These are phyloP conservation scores for Lutraria rhynchaena DNA, from an alignment of 1,140 invertebrate species.

Conservation along the genomic window DNA sequence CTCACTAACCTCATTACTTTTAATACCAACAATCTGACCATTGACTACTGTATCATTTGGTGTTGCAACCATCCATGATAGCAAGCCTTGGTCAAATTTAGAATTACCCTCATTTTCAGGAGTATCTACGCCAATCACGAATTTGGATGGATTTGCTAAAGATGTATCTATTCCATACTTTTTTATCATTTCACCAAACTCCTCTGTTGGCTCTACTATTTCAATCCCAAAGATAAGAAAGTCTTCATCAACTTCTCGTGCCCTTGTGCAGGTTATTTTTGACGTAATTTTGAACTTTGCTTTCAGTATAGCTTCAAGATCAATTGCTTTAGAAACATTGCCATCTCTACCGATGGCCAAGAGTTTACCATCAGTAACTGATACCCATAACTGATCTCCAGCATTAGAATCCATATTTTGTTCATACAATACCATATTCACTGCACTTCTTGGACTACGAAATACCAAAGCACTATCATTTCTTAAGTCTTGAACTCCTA, in stretches of 20 bases:
- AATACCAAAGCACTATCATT: constrained; percentile 45
- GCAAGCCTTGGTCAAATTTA: neutral
- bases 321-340: constrained; percentile 46
- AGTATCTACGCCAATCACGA: constrained; percentile 39
- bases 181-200: neutral
- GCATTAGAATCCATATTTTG: neutral
- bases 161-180: constrained; percentile 1
- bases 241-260: constrained; percentile 26
- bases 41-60: constrained; percentile 53
- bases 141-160: constrained; percentile 7
- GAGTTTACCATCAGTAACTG: constrained; percentile 16
- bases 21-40: constrained; percentile 64
- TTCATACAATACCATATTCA: constrained; percentile 54
- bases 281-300: constrained; percentile 58
- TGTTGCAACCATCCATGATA: constrained; percentile 60
- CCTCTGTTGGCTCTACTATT: constrained; percentile 28
- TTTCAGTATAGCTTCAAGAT: constrained; percentile 50
- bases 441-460: constrained; percentile 13
- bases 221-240: constrained; percentile 57
- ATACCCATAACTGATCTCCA: constrained; percentile 53
- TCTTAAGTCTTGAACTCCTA: constrained; percentile 58
- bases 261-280: constrained; percentile 55
- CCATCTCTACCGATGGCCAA: constrained; percentile 49
- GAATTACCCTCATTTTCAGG: constrained; percentile 1
- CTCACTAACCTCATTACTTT: neutral